These are phyloP conservation scores for Spongilla lacustris DNA, from an alignment of 37 sponge, comb jelly and placozoan genomes.

Conservation along the genomic window DNA sequence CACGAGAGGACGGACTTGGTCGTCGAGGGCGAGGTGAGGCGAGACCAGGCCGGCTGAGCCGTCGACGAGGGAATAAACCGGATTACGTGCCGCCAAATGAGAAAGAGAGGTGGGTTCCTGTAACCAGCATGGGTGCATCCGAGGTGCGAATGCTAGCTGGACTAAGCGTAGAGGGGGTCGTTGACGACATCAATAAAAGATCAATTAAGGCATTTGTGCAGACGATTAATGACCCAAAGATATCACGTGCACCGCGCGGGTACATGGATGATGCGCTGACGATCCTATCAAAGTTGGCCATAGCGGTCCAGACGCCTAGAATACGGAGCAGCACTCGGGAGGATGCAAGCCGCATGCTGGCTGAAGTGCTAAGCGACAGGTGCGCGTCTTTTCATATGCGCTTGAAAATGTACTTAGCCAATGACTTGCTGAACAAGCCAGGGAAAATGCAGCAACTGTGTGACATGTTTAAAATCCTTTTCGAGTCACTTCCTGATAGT, in stretches of 20 bases:
- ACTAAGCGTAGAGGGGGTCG: background rate
- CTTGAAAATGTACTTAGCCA: slow-evolving; percentile 8
- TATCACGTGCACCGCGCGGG: background rate
- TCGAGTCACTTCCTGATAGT: slow-evolving; percentile 8
- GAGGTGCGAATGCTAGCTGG: background rate
- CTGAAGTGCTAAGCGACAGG: slow-evolving; percentile 58
- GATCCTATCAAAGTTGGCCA: background rate
- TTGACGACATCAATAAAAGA: background rate
- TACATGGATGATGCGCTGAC: background rate
- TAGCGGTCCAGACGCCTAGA: background rate
- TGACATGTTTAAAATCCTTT: slow-evolving; percentile 13
- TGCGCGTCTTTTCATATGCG: slow-evolving; percentile 42
- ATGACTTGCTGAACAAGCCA: background rate
- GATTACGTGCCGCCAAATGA: background rate
- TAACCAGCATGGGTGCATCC: background rate
- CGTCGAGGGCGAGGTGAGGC: too few species aligned
- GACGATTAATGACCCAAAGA: background rate
- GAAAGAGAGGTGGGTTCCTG: background rate
- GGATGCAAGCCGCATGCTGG: slow-evolving; percentile 40
- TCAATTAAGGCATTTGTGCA: background rate
- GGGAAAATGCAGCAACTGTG: background rate
- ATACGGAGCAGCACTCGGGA: background rate
- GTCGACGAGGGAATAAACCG: background rate
- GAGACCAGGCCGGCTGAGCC: too few species aligned
- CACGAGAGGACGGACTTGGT: too few species aligned